Conservation (phyloP, 2,888 invertebrate genomes). For the Mesodorylaimus sp. region DNA sequence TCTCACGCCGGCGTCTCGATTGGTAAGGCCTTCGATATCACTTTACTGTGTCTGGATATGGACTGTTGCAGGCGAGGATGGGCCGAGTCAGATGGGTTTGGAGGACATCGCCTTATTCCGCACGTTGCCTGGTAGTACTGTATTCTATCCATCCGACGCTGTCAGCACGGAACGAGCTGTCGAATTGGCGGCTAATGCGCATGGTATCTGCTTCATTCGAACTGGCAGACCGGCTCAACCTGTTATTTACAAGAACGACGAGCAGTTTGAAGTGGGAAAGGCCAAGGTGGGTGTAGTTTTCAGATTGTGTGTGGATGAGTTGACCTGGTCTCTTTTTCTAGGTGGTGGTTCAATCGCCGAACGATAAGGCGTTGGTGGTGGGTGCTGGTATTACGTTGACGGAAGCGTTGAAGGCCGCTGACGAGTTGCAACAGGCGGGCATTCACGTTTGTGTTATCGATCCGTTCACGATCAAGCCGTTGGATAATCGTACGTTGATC, state of each 20-base stretch:
- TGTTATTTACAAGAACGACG: slow-evolving; percentile 65
- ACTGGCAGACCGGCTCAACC: slow-evolving; percentile 77
- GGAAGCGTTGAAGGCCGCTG: slow-evolving; percentile 69
- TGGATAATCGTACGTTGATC: slow-evolving; percentile 59
- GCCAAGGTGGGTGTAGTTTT: slow-evolving; percentile 33
- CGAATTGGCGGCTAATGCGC: slow-evolving; percentile 82
- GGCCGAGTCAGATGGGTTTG: slow-evolving; percentile 98
- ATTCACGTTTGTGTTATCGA: slow-evolving; percentile 60
- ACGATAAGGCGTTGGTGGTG: slow-evolving; percentile 66
- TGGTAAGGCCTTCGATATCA: slow-evolving; percentile 39
- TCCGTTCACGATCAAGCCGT: slow-evolving; percentile 59
- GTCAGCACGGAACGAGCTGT: slow-evolving; percentile 82
- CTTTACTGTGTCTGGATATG: background rate
- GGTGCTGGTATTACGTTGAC: slow-evolving; percentile 83
- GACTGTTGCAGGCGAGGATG: slow-evolving; percentile 53
- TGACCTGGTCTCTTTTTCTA: slow-evolving; percentile 29
- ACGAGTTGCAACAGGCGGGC: slow-evolving; percentile 48
- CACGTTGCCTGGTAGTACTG: slow-evolving; percentile 52
- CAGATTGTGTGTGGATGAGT: background rate
- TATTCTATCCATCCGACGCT: slow-evolving; percentile 63
- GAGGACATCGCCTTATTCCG: slow-evolving; percentile 94
- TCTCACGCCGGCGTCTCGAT: slow-evolving; percentile 96
- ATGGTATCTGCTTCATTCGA: slow-evolving; percentile 83
- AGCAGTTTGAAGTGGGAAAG: slow-evolving; percentile 51
- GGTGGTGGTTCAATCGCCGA: slow-evolving; percentile 52